Conservation (phyloP, 2,888 invertebrate species). For the Pediacus dermestoides region DNA sequence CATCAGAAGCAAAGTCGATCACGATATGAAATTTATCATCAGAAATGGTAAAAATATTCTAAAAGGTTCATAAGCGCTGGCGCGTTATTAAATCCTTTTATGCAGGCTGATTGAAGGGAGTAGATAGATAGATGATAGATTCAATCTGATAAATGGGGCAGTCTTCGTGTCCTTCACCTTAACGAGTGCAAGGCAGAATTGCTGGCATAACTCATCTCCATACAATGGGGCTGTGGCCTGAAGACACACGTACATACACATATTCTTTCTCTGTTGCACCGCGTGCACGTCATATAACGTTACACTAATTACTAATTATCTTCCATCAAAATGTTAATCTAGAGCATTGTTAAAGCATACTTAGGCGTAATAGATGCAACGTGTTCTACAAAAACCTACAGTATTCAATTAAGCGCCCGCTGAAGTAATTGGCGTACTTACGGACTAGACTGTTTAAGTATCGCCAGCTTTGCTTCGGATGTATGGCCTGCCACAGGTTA, state of each 20-base stretch:
- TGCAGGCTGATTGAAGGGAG: conserved; percentile 23
- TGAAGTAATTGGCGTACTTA: conserved; percentile 10
- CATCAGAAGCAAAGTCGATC: conserved; percentile 12
- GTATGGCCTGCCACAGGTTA: conserved; percentile 8
- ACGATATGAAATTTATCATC: conserved; percentile 14
- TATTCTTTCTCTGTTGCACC: too few species aligned
- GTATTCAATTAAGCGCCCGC: conserved; percentile 7
- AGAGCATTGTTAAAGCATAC: conserved; percentile 14
- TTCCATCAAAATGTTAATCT: conserved; percentile 33
- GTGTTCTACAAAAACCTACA: neutral
- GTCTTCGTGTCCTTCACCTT: conserved; percentile 23
- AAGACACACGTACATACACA: conserved; percentile 13
- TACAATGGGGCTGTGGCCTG: conserved; percentile 24
- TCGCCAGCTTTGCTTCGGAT: neutral
- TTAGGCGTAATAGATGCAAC: conserved; percentile 10
- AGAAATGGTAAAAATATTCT: too few species aligned
- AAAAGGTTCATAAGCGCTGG: conserved; percentile 19
- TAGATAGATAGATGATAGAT: conserved; percentile 26
- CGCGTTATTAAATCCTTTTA: conserved; percentile 28
- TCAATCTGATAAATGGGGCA: conserved; percentile 25
- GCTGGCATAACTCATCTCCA: conserved; percentile 25
- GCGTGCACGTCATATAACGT: conserved; percentile 27
- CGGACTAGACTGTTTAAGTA: neutral
- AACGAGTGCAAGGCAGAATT: conserved; percentile 4
- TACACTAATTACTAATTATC: conserved; percentile 36